Conservation (phyloP, 2,888 invertebrate species). For the Chaetogeoica ovagalla region DNA sequence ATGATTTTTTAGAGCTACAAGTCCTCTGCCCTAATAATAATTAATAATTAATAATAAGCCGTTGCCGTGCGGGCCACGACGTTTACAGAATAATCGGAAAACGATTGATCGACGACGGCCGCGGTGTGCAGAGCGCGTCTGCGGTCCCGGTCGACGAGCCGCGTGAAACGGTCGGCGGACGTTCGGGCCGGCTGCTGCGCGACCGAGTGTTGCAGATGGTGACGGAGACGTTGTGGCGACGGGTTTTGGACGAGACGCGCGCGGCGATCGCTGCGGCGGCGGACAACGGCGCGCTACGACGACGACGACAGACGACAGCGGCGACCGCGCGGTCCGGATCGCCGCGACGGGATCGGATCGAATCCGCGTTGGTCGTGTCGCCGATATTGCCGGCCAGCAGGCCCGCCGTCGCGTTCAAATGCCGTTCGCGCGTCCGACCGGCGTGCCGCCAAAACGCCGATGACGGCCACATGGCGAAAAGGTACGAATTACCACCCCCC, state of each 20-base stretch:
- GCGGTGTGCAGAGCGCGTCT: background rate
- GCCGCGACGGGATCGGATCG: conserved; percentile 1
- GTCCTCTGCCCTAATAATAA: too few relatives aligned
- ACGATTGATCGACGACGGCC: conserved; percentile 2
- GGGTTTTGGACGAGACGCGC: conserved; percentile 7
- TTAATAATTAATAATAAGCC: too few relatives aligned
- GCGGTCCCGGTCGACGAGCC: background rate
- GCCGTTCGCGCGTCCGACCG: too few relatives aligned
- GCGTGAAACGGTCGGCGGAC: background rate
- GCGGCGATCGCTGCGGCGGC: background rate
- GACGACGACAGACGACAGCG: background rate
- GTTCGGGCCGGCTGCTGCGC: background rate
- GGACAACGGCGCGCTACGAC: background rate
- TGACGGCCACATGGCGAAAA: too few relatives aligned
- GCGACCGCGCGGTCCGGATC: background rate
- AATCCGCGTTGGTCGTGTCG: conserved; percentile 36
- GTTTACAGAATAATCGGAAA: conserved; percentile 43
- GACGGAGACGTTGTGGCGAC: conserved; percentile 37
- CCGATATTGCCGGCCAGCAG: conserved; percentile 25
- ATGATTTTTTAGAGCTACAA: too few relatives aligned
- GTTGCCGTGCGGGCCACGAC: too few relatives aligned
- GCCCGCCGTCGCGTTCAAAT: background rate
- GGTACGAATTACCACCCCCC: too few relatives aligned
- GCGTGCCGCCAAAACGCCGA: too few relatives aligned
- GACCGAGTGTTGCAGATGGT: conserved; percentile 28